These are phyloP conservation scores for Siniperca undulata DNA, from an alignment of 2,797 vertebrate genomes.

Conservation along the genomic window DNA sequence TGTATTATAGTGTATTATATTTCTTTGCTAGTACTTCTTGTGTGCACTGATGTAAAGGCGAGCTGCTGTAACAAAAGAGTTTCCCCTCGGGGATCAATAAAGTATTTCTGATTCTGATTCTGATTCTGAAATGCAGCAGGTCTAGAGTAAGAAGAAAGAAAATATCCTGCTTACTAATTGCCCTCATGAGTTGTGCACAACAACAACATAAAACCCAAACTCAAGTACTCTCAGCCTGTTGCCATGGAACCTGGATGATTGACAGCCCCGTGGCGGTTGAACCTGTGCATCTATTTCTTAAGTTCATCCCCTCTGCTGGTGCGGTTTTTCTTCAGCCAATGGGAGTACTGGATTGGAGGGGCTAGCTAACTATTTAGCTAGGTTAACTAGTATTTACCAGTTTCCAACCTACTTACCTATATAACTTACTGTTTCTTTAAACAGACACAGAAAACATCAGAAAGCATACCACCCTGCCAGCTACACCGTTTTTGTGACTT, in stretches of 20 bases:
- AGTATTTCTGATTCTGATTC: too few relatives aligned
- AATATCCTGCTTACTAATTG: slow-evolving; percentile 4
- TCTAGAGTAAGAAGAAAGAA: not conserved
- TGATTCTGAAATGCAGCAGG: not conserved
- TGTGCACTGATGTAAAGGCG: too few relatives aligned
- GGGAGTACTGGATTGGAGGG: not conserved
- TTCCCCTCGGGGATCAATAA: too few relatives aligned
- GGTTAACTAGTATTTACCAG: not conserved
- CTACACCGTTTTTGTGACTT: not conserved
- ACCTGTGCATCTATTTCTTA: not conserved
- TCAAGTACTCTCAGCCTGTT: not conserved
- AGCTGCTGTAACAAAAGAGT: too few relatives aligned
- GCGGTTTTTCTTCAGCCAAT: not conserved
- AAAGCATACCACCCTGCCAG: not conserved
- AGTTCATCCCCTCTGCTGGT: not conserved
- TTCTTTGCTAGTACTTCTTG: too few relatives aligned
- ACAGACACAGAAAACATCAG: not conserved
- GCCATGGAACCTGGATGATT: slow-evolving; percentile 43
- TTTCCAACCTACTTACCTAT: too few relatives aligned
- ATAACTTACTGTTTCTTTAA: not conserved
- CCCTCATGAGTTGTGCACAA: slow-evolving; percentile 7
- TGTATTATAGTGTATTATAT: too few relatives aligned
- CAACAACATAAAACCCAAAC: not conserved
- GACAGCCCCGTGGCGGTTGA: slow-evolving; percentile 10
- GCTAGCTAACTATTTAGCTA: not conserved